These are phyloP conservation scores for Pteropus rufus DNA, from an alignment of 2,797 vertebrate species.

Conservation along the genomic window DNA sequence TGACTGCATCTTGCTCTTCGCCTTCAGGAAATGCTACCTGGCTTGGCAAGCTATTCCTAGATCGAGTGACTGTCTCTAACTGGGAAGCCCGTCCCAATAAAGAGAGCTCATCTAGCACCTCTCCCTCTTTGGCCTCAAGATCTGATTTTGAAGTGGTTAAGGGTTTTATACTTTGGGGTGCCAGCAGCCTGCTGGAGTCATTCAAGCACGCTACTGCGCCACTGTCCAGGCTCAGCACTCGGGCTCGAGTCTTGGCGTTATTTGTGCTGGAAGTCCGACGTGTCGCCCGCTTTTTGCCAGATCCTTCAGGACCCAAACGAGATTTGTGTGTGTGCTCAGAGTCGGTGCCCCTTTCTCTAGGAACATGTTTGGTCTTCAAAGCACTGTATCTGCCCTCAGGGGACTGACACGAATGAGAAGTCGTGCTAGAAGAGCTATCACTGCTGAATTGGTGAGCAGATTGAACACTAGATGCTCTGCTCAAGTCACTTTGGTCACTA, in stretches of 20 bases:
- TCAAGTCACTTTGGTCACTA: slow-evolving; percentile 97
- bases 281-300: slow-evolving; percentile 88
- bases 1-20: slow-evolving; percentile 89
- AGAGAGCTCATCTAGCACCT: slow-evolving; percentile 96
- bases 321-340: slow-evolving; percentile 82
- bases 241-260: slow-evolving; percentile 94
- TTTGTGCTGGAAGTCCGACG: slow-evolving; percentile 92
- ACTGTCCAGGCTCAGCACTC: slow-evolving; percentile 97
- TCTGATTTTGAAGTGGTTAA: slow-evolving; percentile 99
- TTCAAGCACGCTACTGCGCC: slow-evolving; percentile 95
- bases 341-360: slow-evolving; percentile 81
- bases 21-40: slow-evolving; percentile 92
- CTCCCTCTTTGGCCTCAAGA: slow-evolving; percentile 99
- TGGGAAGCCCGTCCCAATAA: slow-evolving; percentile 97
- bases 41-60: slow-evolving; percentile 97
- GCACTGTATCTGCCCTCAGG: slow-evolving; percentile 90
- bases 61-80: slow-evolving; percentile 97
- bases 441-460: slow-evolving; percentile 94
- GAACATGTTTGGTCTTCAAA: slow-evolving; percentile 87
- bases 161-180: slow-evolving; percentile 90
- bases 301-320: slow-evolving; percentile 82
- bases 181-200: slow-evolving; percentile 90
- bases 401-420: slow-evolving; percentile 94
- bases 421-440: slow-evolving; percentile 94
- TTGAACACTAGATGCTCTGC: slow-evolving; percentile 94